phyloP scores from a whole-genome alignment of 2,797 vertebrate species.

The Acipenser oxyrinchus region DNA sequence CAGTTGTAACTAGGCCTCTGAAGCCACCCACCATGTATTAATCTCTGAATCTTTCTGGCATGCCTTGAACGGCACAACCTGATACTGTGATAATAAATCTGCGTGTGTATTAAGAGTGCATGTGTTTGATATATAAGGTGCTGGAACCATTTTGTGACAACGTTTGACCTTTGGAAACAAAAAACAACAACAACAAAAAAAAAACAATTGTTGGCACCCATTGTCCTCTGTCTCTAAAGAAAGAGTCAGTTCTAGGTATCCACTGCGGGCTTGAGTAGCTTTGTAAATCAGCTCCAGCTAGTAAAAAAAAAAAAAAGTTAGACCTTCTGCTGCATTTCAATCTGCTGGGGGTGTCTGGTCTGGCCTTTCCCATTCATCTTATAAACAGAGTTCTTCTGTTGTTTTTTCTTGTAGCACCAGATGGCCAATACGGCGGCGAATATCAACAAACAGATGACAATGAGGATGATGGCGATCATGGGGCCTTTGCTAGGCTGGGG shows the following conservation, averaged over 20 bases:
- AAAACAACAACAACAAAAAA: slow-evolving; percentile 23
- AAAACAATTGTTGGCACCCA: slow-evolving; percentile 30
- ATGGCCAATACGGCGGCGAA: slow-evolving; percentile 54
- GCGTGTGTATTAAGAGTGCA: too few relatives aligned
- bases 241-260: slow-evolving; percentile 28
- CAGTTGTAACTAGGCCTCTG: too few relatives aligned
- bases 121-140: too few relatives aligned
- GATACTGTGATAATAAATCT: too few relatives aligned
- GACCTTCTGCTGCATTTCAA: slow-evolving; percentile 92
- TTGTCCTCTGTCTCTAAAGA: slow-evolving; percentile 32
- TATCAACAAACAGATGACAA: slow-evolving; percentile 62
- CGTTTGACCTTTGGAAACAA: slow-evolving; percentile 19
- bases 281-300: slow-evolving; percentile 3
- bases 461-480: slow-evolving; percentile 70
- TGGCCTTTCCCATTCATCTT: slow-evolving; percentile 82
- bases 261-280: slow-evolving; percentile 19
- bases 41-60: too few relatives aligned
- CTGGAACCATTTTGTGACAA: slow-evolving; percentile 7
- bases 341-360: slow-evolving; percentile 74
- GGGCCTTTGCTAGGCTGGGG: slow-evolving; percentile 54
- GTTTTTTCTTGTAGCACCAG: slow-evolving; percentile 79
- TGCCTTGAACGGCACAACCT: too few relatives aligned
- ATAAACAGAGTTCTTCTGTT: slow-evolving; percentile 85
- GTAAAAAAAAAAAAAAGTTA: slow-evolving; percentile 40
- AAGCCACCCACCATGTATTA: too few relatives aligned